Conservation (phyloP, 2,113 vertebrate genomes). For the Pelodiscus sinensis region DNA sequence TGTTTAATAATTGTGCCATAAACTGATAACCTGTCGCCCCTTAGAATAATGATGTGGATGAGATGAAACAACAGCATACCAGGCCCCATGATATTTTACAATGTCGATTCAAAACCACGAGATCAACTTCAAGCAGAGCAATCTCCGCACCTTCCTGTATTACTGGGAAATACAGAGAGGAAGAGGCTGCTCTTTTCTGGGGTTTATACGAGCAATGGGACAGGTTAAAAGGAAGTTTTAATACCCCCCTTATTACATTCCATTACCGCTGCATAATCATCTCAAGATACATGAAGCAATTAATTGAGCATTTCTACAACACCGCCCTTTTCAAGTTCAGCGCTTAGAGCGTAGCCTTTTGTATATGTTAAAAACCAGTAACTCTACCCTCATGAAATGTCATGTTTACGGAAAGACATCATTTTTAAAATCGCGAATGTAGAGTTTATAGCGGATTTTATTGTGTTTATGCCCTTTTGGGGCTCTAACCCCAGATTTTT, state of each 20-base stretch:
- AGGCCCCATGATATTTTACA: conserved; percentile 58
- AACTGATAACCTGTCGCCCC: conserved; percentile 63
- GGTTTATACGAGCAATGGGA: conserved; percentile 72
- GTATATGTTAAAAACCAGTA: conserved; percentile 78
- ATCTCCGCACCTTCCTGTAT: neutral
- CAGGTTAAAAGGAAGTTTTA: conserved; percentile 77
- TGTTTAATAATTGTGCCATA: conserved; percentile 62
- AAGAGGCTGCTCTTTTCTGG: conserved; percentile 66
- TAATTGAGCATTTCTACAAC: conserved; percentile 79
- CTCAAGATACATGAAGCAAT: conserved; percentile 77
- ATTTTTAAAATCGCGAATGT: conserved; percentile 86
- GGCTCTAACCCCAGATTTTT: conserved; percentile 77
- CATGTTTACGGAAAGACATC: conserved; percentile 84
- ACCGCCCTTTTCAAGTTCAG: conserved; percentile 73
- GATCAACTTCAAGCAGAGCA: conserved; percentile 23
- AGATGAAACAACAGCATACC: conserved; percentile 37
- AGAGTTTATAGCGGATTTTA: conserved; percentile 85
- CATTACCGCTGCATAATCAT: conserved; percentile 78
- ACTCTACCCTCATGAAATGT: conserved; percentile 82
- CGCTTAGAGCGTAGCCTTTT: conserved; percentile 75
- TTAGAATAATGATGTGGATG: conserved; percentile 56
- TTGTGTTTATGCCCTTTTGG: conserved; percentile 84
- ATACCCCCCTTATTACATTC: conserved; percentile 77
- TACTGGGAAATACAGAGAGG: conserved; percentile 59
- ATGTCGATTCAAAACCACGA: conserved; percentile 54